phyloP scores from a whole-genome alignment of 2,888 invertebrate genomes.

The Lasioglossum morio region DNA sequence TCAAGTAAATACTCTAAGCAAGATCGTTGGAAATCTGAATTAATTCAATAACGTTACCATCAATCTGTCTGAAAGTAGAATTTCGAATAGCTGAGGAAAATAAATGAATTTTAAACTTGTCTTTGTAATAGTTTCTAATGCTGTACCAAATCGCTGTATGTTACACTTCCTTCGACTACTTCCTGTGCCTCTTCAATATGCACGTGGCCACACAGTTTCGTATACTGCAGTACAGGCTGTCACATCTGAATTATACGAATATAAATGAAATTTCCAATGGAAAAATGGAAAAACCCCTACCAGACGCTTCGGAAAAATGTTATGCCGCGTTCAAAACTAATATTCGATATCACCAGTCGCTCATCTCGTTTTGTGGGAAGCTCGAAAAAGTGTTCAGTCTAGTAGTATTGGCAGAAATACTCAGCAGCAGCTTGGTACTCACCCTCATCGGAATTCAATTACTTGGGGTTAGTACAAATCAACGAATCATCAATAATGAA shows the following conservation, averaged over 20 bases:
- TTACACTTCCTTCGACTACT: constrained; percentile 4
- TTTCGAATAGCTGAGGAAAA: not conserved
- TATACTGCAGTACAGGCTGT: constrained; percentile 17
- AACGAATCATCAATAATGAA: no score
- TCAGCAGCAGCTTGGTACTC: not conserved
- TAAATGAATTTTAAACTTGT: not conserved
- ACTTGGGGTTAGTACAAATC: not conserved
- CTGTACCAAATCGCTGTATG: not conserved
- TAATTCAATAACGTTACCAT: no score
- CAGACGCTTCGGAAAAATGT: not conserved
- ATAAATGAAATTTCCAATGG: not conserved
- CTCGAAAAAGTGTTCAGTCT: not conserved
- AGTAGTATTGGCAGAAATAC: not conserved
- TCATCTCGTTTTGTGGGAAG: not conserved
- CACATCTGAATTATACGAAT: not conserved
- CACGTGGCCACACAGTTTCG: constrained; percentile 21
- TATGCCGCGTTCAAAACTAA: not conserved
- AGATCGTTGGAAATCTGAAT: no score
- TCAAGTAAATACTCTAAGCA: no score
- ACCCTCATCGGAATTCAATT: not conserved
- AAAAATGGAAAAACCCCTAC: not conserved
- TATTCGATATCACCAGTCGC: not conserved
- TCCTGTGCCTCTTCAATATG: not conserved
- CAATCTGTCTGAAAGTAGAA: no score
- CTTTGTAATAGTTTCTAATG: not conserved